Base-by-base conservation (phyloP, 2,113 vertebrate species). In the Neomonachus schauinslandi region DNA sequence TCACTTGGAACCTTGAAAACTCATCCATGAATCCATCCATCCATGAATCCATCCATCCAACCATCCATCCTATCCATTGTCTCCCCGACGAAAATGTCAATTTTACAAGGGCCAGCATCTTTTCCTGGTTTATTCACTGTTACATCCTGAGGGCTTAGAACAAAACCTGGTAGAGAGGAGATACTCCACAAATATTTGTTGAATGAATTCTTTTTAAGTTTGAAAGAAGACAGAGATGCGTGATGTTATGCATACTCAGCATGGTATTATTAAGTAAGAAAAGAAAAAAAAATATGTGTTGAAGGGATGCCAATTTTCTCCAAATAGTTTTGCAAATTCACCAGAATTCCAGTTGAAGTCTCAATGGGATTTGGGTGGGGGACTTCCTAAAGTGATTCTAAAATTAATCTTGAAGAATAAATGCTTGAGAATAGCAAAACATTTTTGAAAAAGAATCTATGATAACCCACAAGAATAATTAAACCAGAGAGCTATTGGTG, bases 151-250 rank as follows among this genome's bases (percentile, higher is more conserved):
- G 65, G 55, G 28, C 55, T 74, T n/a, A 74, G 65, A 82, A 53
- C 31, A 95, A 51, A 76, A 46, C 0, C 39, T 88, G 51, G 51
- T 33, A 53, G 39, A 82, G 42, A 63, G 13, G n/a, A 71, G n/a
- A 71, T 39, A 26, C 46, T 59, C 33, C 21, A 28, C 7, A 80
- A 74, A 46, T 74, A 89, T 33, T 81, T 80, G 39, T 81, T 85
- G 51, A 89, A 42, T 59, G 33, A 94, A 92, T 85, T 87, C 53
- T 18, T 92, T 72, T 61, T 97, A 86, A 82, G 81, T 95, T 81
- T 85, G 79, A 93, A 89, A 92, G 67, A 89, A 85, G 63, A 36
- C 63, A 72, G 80, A 85, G 16, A 74, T 74, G 21, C 0, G 21
- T 65, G 33, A 31, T 67, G 42, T 59, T 57, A 72, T 18, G 83